Percentiles rank a stretch among this genome's conserved stretches.
These are phyloP conservation scores for Larimichthys crocea DNA, from an alignment of 2,113 vertebrate species.

Conservation along the genomic window DNA sequence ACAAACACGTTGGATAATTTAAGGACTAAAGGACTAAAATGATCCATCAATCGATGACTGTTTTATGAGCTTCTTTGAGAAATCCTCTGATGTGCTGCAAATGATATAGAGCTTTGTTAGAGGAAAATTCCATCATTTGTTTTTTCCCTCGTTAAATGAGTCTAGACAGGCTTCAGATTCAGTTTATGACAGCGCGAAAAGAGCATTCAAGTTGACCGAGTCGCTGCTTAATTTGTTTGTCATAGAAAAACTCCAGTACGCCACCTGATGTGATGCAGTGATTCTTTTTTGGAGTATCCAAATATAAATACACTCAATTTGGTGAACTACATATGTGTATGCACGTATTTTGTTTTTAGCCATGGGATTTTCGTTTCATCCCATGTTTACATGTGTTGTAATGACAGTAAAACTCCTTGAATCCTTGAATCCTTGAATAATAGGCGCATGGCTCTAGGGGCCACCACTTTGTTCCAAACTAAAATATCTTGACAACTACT, in stretches of 20 bases:
- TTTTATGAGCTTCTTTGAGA: not conserved
- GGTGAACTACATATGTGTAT: not conserved
- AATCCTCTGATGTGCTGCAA: not conserved
- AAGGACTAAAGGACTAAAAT: not conserved
- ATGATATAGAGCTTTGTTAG: not conserved
- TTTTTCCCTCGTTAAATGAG: not conserved
- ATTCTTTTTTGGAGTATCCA: not conserved
- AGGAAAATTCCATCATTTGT: not conserved
- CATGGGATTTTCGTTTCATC: too few relatives aligned
- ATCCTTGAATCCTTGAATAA: too few relatives aligned
- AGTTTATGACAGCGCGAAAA: not conserved
- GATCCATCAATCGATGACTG: not conserved
- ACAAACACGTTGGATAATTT: not conserved
- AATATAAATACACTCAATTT: not conserved
- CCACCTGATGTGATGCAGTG: not conserved
- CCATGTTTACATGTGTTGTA: too few relatives aligned
- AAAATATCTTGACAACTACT: not conserved
- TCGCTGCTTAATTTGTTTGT: not conserved
- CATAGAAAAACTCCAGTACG: not conserved
- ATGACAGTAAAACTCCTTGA: too few relatives aligned
- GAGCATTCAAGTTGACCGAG: not conserved
- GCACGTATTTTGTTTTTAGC: too few relatives aligned
- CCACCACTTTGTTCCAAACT: not conserved
- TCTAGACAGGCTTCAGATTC: not conserved
- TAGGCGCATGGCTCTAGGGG: not conserved